Percentiles rank a stretch among this genome's conserved stretches.
Evolutionary conservation across 1,140 invertebrate species (phyloP).

Genomic region (Tetraneura akinire): DNA sequence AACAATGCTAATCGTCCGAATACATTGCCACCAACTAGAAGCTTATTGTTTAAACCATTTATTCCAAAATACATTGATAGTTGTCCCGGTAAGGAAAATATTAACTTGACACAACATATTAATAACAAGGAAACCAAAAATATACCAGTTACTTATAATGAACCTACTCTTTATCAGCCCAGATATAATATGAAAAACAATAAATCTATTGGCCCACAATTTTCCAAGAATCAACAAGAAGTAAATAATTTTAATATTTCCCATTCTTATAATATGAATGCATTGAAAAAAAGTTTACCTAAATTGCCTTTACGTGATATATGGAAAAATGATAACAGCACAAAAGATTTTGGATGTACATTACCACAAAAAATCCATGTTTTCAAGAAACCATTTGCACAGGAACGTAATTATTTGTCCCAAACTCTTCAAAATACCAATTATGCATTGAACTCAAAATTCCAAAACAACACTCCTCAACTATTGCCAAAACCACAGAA

Average conservation of each 20-base stretch:
- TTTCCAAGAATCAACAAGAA: background rate
- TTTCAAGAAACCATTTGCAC: slow-evolving; percentile 16
- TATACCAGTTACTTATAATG: background rate
- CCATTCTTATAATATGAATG: slow-evolving; percentile 18
- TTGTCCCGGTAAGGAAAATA: slow-evolving; percentile 2
- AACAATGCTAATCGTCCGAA: slow-evolving; percentile 12
- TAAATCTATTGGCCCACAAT: background rate
- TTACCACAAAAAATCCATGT: background rate
- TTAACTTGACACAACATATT: background rate
- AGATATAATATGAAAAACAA: background rate
- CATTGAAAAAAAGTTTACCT: slow-evolving; percentile 17
- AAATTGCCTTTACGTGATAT: slow-evolving; percentile 8
- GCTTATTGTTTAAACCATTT: slow-evolving; percentile 28
- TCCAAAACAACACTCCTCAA: slow-evolving; percentile 30
- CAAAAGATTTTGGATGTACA: background rate
- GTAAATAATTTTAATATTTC: background rate
- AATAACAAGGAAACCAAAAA: background rate
- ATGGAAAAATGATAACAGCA: slow-evolving; percentile 11
- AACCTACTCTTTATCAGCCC: background rate
- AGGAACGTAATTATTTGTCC: background rate
- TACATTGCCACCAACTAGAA: background rate
- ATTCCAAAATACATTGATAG: background rate
- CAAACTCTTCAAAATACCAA: background rate
- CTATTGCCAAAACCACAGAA: background rate
- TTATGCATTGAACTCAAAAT: background rate